phyloP scores from a whole-genome alignment of 1,140 invertebrate genomes.

The Heliconius melpomene region DNA sequence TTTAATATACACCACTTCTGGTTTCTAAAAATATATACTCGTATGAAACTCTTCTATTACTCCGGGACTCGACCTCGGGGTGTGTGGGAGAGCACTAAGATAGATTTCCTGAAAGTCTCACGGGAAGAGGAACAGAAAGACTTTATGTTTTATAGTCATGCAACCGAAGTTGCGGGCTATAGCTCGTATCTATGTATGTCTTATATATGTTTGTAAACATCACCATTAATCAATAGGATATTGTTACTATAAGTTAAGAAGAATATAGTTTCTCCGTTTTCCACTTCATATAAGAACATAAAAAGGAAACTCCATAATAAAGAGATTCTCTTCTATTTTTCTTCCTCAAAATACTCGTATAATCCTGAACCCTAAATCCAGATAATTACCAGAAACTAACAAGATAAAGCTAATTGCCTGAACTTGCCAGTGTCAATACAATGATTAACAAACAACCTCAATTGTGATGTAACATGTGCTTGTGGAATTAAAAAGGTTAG shows the following conservation, averaged over 20 bases:
- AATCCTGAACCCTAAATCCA: background rate
- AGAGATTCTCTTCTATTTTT: background rate
- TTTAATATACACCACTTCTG: no score
- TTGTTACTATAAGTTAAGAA: no score
- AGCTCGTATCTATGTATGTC: background rate
- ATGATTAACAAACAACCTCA: conserved; percentile 30
- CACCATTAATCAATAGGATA: background rate
- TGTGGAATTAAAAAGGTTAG: conserved; percentile 24
- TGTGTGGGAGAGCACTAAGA: no score
- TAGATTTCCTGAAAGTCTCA: no score
- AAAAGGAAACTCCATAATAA: background rate
- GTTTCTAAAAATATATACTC: no score
- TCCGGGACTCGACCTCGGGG: no score
- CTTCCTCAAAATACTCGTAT: background rate
- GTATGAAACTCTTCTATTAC: no score
- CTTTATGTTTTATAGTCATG: no score
- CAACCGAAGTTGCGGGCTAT: no score
- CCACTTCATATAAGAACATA: no score
- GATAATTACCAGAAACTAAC: background rate
- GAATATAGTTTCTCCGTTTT: no score
- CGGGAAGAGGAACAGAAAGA: no score
- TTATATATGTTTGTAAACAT: background rate
- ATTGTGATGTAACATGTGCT: conserved; percentile 14
- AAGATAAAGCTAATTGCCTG: background rate
- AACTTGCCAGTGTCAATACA: conserved; percentile 24